Percentiles rank a stretch among this genome's conserved stretches.
phyloP scores from a whole-genome alignment of 2,113 vertebrate genomes.

The Lagenorhynchus albirostris region DNA sequence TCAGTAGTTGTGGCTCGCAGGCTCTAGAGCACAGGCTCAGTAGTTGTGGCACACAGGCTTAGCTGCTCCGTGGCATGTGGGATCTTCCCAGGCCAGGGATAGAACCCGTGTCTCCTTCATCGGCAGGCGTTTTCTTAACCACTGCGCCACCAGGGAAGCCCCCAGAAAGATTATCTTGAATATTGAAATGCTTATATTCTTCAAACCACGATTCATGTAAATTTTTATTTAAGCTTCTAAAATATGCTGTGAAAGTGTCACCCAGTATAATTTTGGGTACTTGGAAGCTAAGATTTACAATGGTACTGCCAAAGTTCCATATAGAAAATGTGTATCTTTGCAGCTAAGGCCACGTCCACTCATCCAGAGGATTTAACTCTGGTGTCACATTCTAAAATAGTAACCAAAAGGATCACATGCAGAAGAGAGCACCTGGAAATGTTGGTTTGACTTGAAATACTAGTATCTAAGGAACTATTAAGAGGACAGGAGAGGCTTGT shows the following conservation, averaged over 20 bases:
- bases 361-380: neutral
- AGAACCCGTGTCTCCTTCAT: no score
- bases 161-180: conserved; percentile 32
- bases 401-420: neutral
- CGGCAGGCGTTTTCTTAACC: no score
- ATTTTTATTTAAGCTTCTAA: neutral
- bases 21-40: no score
- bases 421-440: neutral
- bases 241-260: conserved; percentile 3
- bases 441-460: neutral
- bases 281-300: conserved; percentile 2
- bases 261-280: neutral
- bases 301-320: neutral
- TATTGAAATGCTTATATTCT: conserved; percentile 16
- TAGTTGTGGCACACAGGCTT: no score
- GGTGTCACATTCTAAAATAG: conserved; percentile 1
- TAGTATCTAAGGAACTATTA: neutral
- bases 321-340: neutral
- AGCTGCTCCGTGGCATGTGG: no score
- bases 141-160: no score
- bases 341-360: neutral
- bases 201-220: neutral
- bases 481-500: neutral
- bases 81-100: no score
- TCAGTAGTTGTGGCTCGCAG: no score